Conservation (phyloP, 2,113 vertebrate species). For the Brachyhypopomus gauderio region DNA sequence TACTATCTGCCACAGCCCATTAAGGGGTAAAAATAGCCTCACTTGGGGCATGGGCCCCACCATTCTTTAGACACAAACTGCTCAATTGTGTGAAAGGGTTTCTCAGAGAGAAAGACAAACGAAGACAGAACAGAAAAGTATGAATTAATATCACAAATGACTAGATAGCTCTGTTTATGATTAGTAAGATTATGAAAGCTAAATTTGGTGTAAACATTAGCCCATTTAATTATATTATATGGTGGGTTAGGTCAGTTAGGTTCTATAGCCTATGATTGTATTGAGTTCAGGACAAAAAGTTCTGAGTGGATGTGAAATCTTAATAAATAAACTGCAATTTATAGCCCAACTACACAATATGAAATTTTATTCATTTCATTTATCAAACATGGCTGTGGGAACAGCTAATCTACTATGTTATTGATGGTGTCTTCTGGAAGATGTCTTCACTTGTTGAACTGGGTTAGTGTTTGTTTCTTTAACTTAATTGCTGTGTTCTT, state of each 20-base stretch:
- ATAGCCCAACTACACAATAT: too few relatives aligned
- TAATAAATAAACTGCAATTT: too few relatives aligned
- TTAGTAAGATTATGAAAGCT: too few relatives aligned
- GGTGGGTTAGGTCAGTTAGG: neutral
- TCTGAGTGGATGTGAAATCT: too few relatives aligned
- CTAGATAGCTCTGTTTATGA: neutral
- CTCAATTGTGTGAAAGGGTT: constrained; percentile 36
- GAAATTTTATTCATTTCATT: neutral
- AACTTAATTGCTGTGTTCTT: neutral
- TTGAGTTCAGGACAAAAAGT: neutral
- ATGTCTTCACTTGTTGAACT: neutral
- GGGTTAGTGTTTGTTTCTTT: neutral
- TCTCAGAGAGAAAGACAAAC: constrained; percentile 18
- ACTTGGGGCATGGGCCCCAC: constrained; percentile 44
- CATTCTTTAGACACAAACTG: constrained; percentile 30
- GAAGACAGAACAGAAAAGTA: neutral
- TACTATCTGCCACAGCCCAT: constrained; percentile 53
- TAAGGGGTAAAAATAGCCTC: constrained; percentile 55
- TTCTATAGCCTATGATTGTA: neutral
- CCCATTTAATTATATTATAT: neutral
- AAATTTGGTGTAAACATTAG: too few relatives aligned
- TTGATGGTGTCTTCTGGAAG: neutral
- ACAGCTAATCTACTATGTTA: neutral
- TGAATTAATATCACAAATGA: neutral
- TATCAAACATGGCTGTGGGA: neutral